These are phyloP conservation scores for Drosophila paracracens DNA, from an alignment of 2,888 invertebrate species.

Conservation along the genomic window DNA sequence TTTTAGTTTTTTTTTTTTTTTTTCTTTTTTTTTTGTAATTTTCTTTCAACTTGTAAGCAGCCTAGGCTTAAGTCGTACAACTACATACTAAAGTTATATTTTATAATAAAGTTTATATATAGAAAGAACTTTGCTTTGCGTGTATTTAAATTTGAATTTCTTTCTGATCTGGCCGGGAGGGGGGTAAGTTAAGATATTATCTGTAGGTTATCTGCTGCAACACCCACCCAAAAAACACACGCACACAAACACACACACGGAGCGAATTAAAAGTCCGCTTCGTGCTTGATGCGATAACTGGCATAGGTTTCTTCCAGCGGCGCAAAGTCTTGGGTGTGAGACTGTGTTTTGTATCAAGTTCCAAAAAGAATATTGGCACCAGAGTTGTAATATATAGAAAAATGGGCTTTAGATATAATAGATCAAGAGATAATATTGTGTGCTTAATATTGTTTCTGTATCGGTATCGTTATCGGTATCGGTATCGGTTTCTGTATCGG, in stretches of 20 bases:
- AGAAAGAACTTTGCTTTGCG: constrained; percentile 43
- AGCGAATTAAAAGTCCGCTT: constrained; percentile 80
- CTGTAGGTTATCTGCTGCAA: constrained; percentile 14
- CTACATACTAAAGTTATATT: constrained; percentile 54
- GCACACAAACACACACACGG: background rate
- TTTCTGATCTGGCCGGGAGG: constrained; percentile 32
- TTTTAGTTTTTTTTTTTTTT: constrained; percentile 7
- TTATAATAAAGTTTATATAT: constrained; percentile 48
- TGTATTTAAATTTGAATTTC: constrained; percentile 17
- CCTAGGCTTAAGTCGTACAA: constrained; percentile 67
- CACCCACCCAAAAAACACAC: constrained; percentile 31
- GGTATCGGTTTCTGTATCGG: background rate
- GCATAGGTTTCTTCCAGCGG: constrained; percentile 83
- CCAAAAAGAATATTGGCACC: constrained; percentile 73
- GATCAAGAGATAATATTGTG: constrained; percentile 38
- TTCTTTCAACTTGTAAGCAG: constrained; percentile 52
- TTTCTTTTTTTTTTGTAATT: constrained; percentile 19
- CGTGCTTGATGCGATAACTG: constrained; percentile 83
- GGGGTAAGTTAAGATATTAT: constrained; percentile 3
- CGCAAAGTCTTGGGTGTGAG: constrained; percentile 79
- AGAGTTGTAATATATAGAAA: constrained; percentile 62
- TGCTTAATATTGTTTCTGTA: constrained; percentile 4
- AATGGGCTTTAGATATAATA: constrained; percentile 41
- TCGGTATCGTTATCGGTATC: background rate
- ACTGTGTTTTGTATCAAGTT: constrained; percentile 59